Conservation (phyloP, 2,888 invertebrate genomes). For the Aquatica leii region DNA sequence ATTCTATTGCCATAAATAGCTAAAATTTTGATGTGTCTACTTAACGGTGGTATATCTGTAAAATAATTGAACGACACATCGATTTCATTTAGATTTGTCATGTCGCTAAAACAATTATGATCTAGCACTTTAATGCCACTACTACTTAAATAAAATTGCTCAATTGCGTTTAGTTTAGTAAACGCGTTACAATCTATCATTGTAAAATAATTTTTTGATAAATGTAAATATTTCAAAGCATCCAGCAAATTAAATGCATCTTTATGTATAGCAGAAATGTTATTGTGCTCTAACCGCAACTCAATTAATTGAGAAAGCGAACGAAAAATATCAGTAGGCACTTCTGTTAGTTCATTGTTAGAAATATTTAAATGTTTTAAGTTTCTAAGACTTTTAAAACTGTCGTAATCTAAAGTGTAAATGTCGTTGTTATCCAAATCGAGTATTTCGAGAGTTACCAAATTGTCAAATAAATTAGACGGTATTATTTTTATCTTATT, state of each 20-base stretch:
- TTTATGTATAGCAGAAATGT: not conserved
- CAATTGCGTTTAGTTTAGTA: not conserved
- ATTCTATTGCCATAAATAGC: not conserved
- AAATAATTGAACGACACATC: not conserved
- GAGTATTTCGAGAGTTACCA: not conserved
- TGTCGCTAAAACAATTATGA: not conserved
- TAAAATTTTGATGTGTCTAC: not conserved
- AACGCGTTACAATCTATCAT: not conserved
- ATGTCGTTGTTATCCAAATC: constrained; percentile 1
- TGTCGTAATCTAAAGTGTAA: not conserved
- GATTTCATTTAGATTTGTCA: not conserved
- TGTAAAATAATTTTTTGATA: not conserved
- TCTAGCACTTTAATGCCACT: not conserved
- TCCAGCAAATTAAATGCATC: not conserved
- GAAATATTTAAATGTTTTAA: constrained; percentile 4
- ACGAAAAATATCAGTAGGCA: constrained; percentile 1
- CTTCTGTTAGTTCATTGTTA: constrained; percentile 4
- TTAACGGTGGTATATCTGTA: not conserved
- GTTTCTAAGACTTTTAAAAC: constrained; percentile 4
- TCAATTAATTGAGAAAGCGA: not conserved
- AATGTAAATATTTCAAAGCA: not conserved
- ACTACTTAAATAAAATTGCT: not conserved
- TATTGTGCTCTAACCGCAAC: constrained; percentile 1
- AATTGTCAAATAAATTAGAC: not conserved
- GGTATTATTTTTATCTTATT: constrained; percentile 10